Base-by-base conservation (phyloP, 2,113 vertebrate genomes). In the Otis tarda region DNA sequence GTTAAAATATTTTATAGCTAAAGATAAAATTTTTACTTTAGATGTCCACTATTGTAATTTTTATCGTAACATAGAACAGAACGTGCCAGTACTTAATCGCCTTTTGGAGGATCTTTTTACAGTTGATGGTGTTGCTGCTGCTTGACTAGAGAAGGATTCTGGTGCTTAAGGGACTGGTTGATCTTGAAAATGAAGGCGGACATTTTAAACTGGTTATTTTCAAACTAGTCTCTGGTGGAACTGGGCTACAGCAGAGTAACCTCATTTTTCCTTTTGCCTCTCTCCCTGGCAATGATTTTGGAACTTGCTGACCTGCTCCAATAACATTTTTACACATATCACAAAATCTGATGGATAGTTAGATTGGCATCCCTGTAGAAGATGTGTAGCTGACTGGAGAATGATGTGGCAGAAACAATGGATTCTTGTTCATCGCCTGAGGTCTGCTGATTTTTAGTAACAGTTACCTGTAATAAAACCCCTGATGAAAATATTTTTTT, bases 61-160 rank as follows among this genome's bases (percentile, higher is more conserved):
- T 60, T 69, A 23, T 49, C 3, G 2, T 59, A 45, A 31, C 0
- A 0, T 43, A 39, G 60, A 85, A 35, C 45, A 53, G 50, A 80
- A 56, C 18, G 6, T 75, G 45, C 17, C 30, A 49, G 39, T 35
- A 9, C 27, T 39, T 45, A 64, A 49, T 28, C 83, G 41, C 13
- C 35, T 87, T 73, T 74, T 5, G 6, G 21, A 52, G 21, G 35
- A 11, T 68, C 18, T 33, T 68, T 79, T 89, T 43, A 31, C 28
- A 14, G 33, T 73, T 68, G 30, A 25, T 89, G 67, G 3, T 74
- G n/a, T 14, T 70, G 47, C 20, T 90, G 25, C 27, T 88, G 25
- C 39, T 87, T 45, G 23, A 47, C 17, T 45, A 39, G 53, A 39
- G 63, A 37, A 30, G n/a, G 22, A n/a, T 71, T 80, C n/a, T 56